phyloP scores from a whole-genome alignment of 2,113 vertebrate species.

The Centropristis striata region DNA sequence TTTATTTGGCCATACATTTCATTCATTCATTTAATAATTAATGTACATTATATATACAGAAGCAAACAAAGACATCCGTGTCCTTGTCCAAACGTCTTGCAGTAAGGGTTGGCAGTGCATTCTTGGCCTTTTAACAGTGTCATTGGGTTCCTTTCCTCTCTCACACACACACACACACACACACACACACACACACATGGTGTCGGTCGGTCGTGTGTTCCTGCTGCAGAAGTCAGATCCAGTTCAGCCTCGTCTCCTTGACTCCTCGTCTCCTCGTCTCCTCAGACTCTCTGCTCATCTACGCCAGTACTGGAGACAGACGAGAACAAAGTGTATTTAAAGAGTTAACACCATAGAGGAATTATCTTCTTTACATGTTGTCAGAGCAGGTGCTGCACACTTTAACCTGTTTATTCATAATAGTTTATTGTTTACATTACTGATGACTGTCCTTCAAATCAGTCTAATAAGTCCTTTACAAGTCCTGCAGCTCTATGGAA shows the following conservation, averaged over 20 bases:
- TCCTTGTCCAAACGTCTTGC: slow-evolving; percentile 63
- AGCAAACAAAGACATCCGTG: slow-evolving; percentile 62
- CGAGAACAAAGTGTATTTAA: background rate
- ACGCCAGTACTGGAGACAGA: slow-evolving; percentile 83
- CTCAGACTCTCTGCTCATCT: slow-evolving; percentile 74
- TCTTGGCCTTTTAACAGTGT: slow-evolving; percentile 73
- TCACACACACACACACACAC: background rate
- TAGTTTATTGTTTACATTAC: too few species aligned
- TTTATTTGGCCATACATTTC: slow-evolving; percentile 82
- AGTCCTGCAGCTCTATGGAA: too few species aligned
- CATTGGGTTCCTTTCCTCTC: slow-evolving; percentile 26
- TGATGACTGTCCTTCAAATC: too few species aligned
- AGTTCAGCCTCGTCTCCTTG: slow-evolving; percentile 9
- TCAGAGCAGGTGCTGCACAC: too few species aligned
- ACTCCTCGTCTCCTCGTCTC: too few species aligned
- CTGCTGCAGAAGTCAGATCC: slow-evolving; percentile 32
- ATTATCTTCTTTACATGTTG: too few species aligned
- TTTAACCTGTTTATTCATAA: too few species aligned
- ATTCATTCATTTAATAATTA: slow-evolving; percentile 72
- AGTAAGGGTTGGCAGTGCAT: slow-evolving; percentile 78
- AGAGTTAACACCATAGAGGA: background rate
- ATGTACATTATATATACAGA: slow-evolving; percentile 82
- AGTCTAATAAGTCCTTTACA: too few species aligned
- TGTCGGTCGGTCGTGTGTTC: background rate
- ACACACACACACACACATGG: background rate